Evolutionary conservation across 2,797 vertebrate genomes (phyloP).

Genomic region (Serranus cabrilla): DNA sequence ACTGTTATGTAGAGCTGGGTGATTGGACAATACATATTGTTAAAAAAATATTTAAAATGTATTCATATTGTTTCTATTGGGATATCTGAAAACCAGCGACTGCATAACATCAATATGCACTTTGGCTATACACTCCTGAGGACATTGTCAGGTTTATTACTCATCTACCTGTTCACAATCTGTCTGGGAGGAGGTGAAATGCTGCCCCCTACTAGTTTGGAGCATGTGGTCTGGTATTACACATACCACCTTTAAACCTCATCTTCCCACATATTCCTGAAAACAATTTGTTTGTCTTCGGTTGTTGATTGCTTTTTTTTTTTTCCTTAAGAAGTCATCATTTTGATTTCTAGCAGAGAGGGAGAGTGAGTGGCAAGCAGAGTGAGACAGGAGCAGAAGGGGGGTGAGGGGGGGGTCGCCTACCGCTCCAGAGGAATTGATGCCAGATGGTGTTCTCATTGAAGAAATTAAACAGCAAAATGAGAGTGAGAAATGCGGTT

Average conservation of each 20-base stretch:
- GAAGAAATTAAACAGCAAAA: conserved; percentile 72
- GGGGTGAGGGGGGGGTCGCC: neutral
- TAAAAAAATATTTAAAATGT: too few relatives aligned
- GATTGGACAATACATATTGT: too few relatives aligned
- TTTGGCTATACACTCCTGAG: too few relatives aligned
- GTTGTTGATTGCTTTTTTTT: neutral
- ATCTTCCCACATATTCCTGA: neutral
- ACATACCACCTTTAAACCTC: neutral
- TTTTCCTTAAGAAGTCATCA: conserved; percentile 19
- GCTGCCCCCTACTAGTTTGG: too few relatives aligned
- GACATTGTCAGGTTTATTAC: too few relatives aligned
- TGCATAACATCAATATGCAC: too few relatives aligned
- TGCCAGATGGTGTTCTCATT: conserved; percentile 77
- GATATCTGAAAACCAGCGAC: too few relatives aligned
- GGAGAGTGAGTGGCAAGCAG: conserved; percentile 6
- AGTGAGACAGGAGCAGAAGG: conserved; percentile 32
- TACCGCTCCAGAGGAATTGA: conserved; percentile 60
- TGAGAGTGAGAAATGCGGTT: conserved; percentile 59
- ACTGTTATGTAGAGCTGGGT: too few relatives aligned
- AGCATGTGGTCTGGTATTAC: too few relatives aligned
- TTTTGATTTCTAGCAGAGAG: conserved; percentile 19
- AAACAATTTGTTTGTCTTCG: neutral
- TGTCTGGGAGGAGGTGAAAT: too few relatives aligned
- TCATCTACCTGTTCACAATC: too few relatives aligned
- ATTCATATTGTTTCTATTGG: too few relatives aligned